Evolutionary conservation across 1,140 invertebrate species (phyloP), one percentile per base, ranked within the genome.

Genomic region (Subanguina moxae): DNA sequence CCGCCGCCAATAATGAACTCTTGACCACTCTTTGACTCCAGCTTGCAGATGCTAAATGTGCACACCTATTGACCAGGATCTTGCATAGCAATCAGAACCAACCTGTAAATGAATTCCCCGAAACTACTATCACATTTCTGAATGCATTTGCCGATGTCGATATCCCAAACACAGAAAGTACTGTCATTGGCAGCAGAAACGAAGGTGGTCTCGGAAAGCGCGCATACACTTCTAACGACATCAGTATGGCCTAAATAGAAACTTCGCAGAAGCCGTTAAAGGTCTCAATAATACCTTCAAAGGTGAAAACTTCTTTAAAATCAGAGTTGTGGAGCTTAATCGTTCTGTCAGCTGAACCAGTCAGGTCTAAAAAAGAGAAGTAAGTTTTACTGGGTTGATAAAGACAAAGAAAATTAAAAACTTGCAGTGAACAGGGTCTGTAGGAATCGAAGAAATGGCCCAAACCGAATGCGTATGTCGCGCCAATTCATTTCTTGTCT

Each of bases 161-260:
- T 83, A 66, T 85, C 88, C 93, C 93, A 96, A 38, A 89, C 85
- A 76, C 89, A 87, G 17, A 96, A 86, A 1, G 89, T 87, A 0
- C 89, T 89, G 86, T 97, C 94, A 84, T 97, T 97, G 23, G 90
- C 88, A 80, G 90, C 92, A 38, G 91, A 93, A 17, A 94, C 80
- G 82, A 95, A 90, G 57, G 89, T 87, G 28, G 88, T 85, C 25
- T 87, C 84, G 61, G 86, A 87, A 1, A 93, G 81, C 0, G 88
- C 85, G 1, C 87, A 86, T 46, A 96, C 77, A 48, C 87, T 89
- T 81, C 94, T 85, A 0, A 97, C 91, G 85, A 92, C 94, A 80
- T 97, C 93, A 38, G 88, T 90, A 80, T 97, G 93, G 9, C 89
- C 92, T 86, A 85, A 77, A 63, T 87, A 15, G 3, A 52, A 52